Percentiles rank a stretch among this genome's conserved stretches.
These are phyloP conservation scores for Caenorhabditis uteleia DNA, from an alignment of 2,888 invertebrate genomes.

Conservation along the genomic window DNA sequence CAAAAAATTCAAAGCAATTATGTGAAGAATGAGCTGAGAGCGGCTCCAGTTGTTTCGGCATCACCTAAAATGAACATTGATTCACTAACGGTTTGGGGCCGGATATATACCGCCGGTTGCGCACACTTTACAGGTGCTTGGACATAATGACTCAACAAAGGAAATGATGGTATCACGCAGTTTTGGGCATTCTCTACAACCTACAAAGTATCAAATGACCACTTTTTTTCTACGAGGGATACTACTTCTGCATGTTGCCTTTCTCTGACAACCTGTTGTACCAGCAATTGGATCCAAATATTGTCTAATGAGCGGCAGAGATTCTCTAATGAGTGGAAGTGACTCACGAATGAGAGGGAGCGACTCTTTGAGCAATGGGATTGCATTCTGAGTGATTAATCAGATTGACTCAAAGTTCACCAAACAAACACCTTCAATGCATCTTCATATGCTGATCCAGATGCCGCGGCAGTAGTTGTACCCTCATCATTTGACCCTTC, in stretches of 20 bases:
- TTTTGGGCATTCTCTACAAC: conserved; percentile 43
- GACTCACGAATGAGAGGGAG: conserved; percentile 47
- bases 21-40: conserved; percentile 11
- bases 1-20: conserved; percentile 1
- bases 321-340: conserved; percentile 41
- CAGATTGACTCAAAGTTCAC: background rate
- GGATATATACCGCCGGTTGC: background rate
- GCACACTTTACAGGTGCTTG: conserved; percentile 42
- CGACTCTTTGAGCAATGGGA: conserved; percentile 46
- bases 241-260: conserved; percentile 38
- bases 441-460: conserved; percentile 2
- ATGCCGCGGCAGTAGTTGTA: background rate
- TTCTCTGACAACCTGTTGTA: conserved; percentile 29
- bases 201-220: conserved; percentile 5
- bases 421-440: conserved; percentile 10
- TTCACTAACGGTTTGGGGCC: background rate
- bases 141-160: conserved; percentile 38
- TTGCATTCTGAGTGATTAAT: conserved; percentile 26
- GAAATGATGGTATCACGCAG: conserved; percentile 27
- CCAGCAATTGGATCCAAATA: conserved; percentile 33
- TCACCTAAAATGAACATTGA: conserved; percentile 3
- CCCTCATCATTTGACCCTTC: background rate
- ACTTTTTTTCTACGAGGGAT: background rate
- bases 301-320: conserved; percentile 41
- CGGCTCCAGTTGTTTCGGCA: conserved; percentile 4